Percentiles rank a stretch among this genome's conserved stretches.
Conservation (phyloP, 2,888 invertebrate genomes). For the Gari tellinella region DNA sequence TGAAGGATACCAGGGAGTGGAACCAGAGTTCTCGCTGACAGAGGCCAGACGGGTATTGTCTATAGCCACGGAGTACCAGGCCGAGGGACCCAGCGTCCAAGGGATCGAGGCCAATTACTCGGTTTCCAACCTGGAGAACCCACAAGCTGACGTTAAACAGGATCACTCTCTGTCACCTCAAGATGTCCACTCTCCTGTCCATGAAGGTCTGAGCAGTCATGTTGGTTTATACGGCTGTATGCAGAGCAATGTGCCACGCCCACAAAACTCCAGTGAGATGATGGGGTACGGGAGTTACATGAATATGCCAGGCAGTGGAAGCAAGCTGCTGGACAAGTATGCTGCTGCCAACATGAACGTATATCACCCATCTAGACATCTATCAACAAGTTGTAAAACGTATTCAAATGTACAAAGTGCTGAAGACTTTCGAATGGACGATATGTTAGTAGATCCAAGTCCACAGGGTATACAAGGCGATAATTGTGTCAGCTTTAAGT, state of each 20-base stretch:
- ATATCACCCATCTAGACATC: slow-evolving; percentile 45
- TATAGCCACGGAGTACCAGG: slow-evolving; percentile 33
- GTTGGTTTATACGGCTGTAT: slow-evolving; percentile 39
- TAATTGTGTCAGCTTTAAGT: slow-evolving; percentile 75
- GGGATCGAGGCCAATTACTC: slow-evolving; percentile 35
- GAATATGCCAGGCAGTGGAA: slow-evolving; percentile 44
- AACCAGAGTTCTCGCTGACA: slow-evolving; percentile 20
- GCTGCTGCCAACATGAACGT: slow-evolving; percentile 18
- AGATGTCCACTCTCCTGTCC: slow-evolving; percentile 34
- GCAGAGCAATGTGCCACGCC: slow-evolving; percentile 46
- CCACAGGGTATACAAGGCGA: slow-evolving; percentile 80
- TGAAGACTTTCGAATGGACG: slow-evolving; percentile 14
- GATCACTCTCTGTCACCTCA: slow-evolving; percentile 2
- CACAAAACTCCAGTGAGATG: background rate
- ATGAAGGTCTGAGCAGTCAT: slow-evolving; percentile 35
- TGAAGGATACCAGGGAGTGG: slow-evolving; percentile 41
- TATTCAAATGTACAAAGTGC: slow-evolving; percentile 35
- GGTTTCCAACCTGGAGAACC: background rate
- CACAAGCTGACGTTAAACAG: background rate
- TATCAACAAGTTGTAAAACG: slow-evolving; percentile 14
- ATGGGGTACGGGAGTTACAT: slow-evolving; percentile 39
- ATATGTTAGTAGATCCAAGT: slow-evolving; percentile 51
- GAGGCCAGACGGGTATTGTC: slow-evolving; percentile 32
- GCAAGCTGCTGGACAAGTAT: slow-evolving; percentile 46
- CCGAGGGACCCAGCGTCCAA: slow-evolving; percentile 43